These are phyloP conservation scores for Eulacestoma nigropectus DNA, from an alignment of 2,113 vertebrate genomes.

Conservation along the genomic window DNA sequence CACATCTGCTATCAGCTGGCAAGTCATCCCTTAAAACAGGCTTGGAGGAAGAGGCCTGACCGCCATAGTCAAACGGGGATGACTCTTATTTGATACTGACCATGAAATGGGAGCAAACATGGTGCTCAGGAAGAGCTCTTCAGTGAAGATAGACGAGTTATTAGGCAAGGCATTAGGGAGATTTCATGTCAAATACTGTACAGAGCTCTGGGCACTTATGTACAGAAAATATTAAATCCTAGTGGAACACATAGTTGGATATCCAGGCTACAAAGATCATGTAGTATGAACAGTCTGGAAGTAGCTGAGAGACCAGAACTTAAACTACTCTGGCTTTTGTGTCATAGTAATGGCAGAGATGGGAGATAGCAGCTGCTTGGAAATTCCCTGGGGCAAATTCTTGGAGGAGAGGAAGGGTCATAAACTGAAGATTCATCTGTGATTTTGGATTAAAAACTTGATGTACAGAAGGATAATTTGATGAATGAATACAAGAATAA, in stretches of 20 bases:
- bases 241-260: not conserved
- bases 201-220: not conserved
- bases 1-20: not conserved
- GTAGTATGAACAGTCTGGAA: not conserved
- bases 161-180: not conserved
- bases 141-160: not conserved
- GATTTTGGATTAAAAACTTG: not conserved
- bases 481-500: not conserved
- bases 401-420: not conserved
- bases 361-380: not conserved
- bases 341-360: not conserved
- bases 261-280: not conserved
- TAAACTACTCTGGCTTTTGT: not conserved
- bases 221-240: not conserved
- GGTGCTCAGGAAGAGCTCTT: not conserved
- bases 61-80: accelerated
- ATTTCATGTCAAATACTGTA: not conserved
- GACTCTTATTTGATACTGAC: not conserved
- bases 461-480: not conserved
- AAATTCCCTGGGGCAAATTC: not conserved
- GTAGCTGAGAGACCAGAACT: not conserved
- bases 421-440: not conserved
- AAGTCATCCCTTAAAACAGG: not conserved
- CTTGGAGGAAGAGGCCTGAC: not conserved
- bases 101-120: not conserved